Conservation (phyloP, 1,140 invertebrate genomes). For the Diprion similis region DNA sequence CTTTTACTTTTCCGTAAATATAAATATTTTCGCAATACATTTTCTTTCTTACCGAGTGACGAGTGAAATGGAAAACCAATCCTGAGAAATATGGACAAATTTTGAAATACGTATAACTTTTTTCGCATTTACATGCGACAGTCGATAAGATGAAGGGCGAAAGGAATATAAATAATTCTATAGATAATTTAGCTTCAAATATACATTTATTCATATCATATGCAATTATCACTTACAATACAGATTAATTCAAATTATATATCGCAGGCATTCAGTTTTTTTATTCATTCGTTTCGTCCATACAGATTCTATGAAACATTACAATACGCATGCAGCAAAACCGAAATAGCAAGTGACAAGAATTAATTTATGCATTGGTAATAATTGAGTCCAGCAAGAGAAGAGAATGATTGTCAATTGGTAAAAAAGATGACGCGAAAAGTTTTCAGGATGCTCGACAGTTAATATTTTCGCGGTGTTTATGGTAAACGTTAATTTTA, state of each 20-base stretch:
- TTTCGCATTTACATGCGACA: too few species aligned
- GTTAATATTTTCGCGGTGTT: too few species aligned
- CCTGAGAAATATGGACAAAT: too few species aligned
- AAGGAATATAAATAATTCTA: background rate
- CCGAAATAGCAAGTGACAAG: background rate
- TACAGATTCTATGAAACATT: background rate
- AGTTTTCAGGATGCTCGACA: background rate
- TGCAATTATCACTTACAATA: background rate
- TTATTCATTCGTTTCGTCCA: background rate
- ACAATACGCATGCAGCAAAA: background rate
- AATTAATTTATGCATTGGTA: background rate
- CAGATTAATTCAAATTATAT: conserved; percentile 10
- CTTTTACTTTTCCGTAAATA: too few species aligned
- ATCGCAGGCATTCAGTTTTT: background rate
- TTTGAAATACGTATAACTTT: too few species aligned
- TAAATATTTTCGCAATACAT: too few species aligned
- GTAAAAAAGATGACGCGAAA: background rate
- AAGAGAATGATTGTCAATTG: conserved; percentile 1
- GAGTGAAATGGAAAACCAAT: too few species aligned
- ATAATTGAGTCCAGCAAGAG: background rate
- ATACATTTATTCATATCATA: conserved; percentile 19
- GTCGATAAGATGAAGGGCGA: too few species aligned
- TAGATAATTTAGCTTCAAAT: conserved; percentile 10
- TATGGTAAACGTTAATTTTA: too few species aligned
- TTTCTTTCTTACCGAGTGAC: too few species aligned